Conservation (phyloP, 2,113 vertebrate species). For the Plecturocebus donacophilus region DNA sequence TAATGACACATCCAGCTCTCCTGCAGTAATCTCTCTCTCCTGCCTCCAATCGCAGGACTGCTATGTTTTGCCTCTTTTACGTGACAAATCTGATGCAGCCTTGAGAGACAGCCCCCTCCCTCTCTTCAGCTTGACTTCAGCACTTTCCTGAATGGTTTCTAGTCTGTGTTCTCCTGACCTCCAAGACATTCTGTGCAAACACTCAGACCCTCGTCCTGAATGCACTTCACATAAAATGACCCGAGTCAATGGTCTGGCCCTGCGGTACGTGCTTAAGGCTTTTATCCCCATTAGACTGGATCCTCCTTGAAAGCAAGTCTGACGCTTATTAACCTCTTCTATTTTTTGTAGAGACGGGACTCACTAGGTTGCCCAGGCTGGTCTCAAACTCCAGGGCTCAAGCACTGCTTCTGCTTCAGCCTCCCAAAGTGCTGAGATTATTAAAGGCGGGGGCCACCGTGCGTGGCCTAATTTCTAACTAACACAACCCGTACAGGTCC, state of each 20-base stretch:
- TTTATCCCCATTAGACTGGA: background rate
- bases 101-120: background rate
- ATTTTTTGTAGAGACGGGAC: too few species aligned
- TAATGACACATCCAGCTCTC: accelerated
- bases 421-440: too few species aligned
- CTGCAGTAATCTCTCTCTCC: accelerated
- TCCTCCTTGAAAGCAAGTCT: background rate
- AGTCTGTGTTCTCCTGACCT: background rate
- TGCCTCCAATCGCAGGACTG: background rate
- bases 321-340: too few species aligned
- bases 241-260: accelerated
- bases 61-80: too few species aligned
- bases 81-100: accelerated
- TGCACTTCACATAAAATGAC: background rate
- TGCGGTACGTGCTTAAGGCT: too few species aligned
- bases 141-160: background rate
- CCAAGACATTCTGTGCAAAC: background rate
- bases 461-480: background rate
- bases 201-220: background rate
- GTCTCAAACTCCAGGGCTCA: too few species aligned
- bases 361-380: too few species aligned
- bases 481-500: accelerated
- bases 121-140: background rate
- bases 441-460: too few species aligned
- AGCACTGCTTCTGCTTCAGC: too few species aligned